Evolutionary conservation across 2,797 vertebrate species (phyloP).

Genomic region (Clarias laeviceps): DNA sequence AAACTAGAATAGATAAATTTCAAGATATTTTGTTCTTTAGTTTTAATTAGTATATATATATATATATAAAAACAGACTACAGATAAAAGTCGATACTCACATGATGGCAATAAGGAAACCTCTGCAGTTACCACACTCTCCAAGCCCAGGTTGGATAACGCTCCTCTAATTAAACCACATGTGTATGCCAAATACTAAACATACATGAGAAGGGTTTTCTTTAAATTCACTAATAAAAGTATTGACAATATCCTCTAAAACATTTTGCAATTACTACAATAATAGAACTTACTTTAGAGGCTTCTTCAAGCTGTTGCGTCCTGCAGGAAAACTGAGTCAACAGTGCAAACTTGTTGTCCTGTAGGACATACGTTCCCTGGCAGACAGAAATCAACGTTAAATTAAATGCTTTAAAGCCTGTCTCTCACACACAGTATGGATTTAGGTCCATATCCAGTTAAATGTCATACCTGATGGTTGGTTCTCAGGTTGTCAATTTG

Average conservation of each 20-base stretch:
- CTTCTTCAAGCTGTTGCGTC: constrained; percentile 84
- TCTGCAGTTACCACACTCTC: constrained; percentile 84
- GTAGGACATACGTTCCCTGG: constrained; percentile 86
- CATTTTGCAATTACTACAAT: not conserved
- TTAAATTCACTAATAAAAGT: not conserved
- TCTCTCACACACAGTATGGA: not conserved
- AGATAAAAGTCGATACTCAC: constrained; percentile 71
- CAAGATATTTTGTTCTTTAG: not conserved
- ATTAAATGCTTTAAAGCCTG: not conserved
- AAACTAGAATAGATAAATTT: not conserved
- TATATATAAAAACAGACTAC: not conserved
- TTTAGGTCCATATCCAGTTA: not conserved
- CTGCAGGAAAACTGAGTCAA: constrained; percentile 80
- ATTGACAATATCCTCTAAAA: no score
- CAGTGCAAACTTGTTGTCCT: constrained; percentile 83
- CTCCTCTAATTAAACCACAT: constrained; percentile 83
- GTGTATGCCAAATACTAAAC: constrained; percentile 85
- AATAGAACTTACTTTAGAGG: constrained; percentile 77
- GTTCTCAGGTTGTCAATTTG: constrained; percentile 87
- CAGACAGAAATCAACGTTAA: not conserved
- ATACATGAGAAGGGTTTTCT: not conserved
- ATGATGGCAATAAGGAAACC: constrained; percentile 81
- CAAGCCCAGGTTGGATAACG: constrained; percentile 81
- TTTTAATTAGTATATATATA: not conserved
- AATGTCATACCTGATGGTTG: constrained; percentile 81